phyloP scores from a whole-genome alignment of 2,113 vertebrate genomes.

The Thermophis baileyi region DNA sequence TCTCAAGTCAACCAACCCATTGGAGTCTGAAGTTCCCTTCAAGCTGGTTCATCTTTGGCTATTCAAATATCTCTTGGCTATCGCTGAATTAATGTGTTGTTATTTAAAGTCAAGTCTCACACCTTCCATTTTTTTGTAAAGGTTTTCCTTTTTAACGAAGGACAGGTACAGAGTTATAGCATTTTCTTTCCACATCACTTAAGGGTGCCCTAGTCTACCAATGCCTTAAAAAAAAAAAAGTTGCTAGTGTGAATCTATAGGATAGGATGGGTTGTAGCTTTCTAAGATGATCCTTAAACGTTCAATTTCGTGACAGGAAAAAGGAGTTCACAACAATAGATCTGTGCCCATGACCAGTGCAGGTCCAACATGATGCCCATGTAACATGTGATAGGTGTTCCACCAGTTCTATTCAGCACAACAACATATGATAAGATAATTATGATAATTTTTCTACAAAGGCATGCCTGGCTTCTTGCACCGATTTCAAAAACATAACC shows the following conservation, averaged over 20 bases:
- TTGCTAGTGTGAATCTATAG: neutral
- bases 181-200: neutral
- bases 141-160: neutral
- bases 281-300: neutral
- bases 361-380: rapidly evolving
- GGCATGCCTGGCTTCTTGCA: neutral
- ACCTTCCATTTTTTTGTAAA: neutral
- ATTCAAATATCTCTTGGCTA: neutral
- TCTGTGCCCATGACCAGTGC: too few relatives aligned
- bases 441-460: neutral
- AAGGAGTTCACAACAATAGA: neutral
- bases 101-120: neutral
- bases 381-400: neutral
- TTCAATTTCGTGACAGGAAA: neutral
- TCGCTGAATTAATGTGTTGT: neutral
- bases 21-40: neutral
- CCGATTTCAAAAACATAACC: neutral
- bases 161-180: too few relatives aligned
- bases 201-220: neutral
- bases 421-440: neutral
- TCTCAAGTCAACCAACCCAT: neutral
- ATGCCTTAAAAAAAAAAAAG: neutral
- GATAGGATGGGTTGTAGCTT: neutral
- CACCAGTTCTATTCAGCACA: neutral
- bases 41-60: neutral